phyloP scores from a whole-genome alignment of 2,113 vertebrate genomes.

The Alethe diademata region DNA sequence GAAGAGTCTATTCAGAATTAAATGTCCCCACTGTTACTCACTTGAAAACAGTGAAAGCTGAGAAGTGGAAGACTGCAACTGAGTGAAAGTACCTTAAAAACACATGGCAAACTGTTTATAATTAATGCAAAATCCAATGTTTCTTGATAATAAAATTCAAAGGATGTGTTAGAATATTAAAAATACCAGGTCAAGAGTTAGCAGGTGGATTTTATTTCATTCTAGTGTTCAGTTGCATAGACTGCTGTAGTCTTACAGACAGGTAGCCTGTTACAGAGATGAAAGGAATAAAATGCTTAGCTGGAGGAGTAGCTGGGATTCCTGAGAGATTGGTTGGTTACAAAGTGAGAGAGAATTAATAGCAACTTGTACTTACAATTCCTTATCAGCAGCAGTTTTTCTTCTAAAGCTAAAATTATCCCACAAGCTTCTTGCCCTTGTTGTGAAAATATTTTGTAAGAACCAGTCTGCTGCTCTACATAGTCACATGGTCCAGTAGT shows the following conservation, averaged over 20 bases:
- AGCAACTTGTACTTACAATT: background rate
- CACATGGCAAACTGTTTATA: background rate
- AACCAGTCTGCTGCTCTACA: background rate
- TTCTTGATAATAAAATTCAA: background rate
- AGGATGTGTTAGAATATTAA: background rate
- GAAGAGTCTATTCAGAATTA: background rate
- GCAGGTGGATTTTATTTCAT: background rate
- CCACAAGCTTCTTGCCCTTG: background rate
- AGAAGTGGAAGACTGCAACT: background rate
- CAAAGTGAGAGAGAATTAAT: background rate
- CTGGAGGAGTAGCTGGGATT: background rate
- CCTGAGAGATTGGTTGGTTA: background rate
- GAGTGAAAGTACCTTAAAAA: background rate
- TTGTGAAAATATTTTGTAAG: background rate
- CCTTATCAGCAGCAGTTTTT: background rate
- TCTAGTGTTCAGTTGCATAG: background rate
- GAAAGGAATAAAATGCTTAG: background rate
- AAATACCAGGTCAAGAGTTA: background rate
- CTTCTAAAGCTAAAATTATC: background rate
- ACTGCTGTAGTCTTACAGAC: background rate
- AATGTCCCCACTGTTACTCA: background rate
- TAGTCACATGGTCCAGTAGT: fast-evolving
- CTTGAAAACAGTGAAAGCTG: background rate
- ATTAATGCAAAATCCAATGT: background rate
- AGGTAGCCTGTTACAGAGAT: background rate